Evolutionary conservation across 2,888 invertebrate species (phyloP).

Genomic region (Heliconius erato): DNA sequence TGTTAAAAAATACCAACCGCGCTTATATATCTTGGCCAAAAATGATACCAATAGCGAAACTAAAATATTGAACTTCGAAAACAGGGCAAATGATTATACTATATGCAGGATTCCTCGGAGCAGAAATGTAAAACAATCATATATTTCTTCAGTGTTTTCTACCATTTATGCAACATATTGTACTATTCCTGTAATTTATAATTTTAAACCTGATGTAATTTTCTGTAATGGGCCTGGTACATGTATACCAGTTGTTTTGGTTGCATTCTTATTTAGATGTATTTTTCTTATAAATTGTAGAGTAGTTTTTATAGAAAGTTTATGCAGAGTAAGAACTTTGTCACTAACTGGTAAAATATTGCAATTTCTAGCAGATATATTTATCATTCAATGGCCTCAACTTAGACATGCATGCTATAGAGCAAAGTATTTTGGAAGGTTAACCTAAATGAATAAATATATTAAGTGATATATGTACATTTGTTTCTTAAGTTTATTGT

Average conservation of each 20-base stretch:
- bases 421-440: constrained; percentile 91
- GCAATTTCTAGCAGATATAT: constrained; percentile 92
- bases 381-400: constrained; percentile 97
- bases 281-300: constrained; percentile 88
- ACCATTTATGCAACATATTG: constrained; percentile 90
- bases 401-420: constrained; percentile 88
- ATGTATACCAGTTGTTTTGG: constrained; percentile 95
- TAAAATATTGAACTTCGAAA: constrained; percentile 87
- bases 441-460: constrained; percentile 79
- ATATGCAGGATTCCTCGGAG: constrained; percentile 91
- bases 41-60: constrained; percentile 91
- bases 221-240: constrained; percentile 99
- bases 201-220: constrained; percentile 91
- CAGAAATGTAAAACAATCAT: constrained; percentile 95
- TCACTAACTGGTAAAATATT: constrained; percentile 96
- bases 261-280: constrained; percentile 90
- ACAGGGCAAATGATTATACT: constrained; percentile 69
- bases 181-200: constrained; percentile 89
- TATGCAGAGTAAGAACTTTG: constrained; percentile 95
- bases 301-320: constrained; percentile 97
- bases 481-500: constrained; percentile 7
- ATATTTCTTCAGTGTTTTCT: constrained; percentile 90
- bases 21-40: constrained; percentile 91
- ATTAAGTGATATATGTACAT: neutral
- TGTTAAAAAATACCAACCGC: constrained; percentile 88